Percentiles rank a stretch among this genome's conserved stretches.
These are phyloP conservation scores for Sogatella furcifera DNA, from an alignment of 1,140 invertebrate species.

Conservation along the genomic window DNA sequence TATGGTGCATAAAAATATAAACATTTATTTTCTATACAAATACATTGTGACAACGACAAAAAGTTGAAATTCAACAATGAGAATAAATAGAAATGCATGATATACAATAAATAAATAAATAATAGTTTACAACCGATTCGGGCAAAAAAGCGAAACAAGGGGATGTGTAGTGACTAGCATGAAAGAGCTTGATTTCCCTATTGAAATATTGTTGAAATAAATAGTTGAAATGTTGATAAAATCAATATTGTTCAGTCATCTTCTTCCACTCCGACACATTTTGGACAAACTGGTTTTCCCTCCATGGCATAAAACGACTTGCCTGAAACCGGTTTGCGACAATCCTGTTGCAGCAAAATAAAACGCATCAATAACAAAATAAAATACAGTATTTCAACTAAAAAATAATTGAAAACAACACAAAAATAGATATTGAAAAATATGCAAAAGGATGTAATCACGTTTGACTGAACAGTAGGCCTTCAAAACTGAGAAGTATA, in stretches of 20 bases:
- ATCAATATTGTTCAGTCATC: slow-evolving; percentile 48
- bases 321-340: slow-evolving; percentile 79
- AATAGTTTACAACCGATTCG: too few relatives aligned
- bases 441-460: too few relatives aligned
- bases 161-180: too few relatives aligned
- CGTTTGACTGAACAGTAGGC: too few relatives aligned
- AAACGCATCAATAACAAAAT: slow-evolving; percentile 3
- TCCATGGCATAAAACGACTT: slow-evolving; percentile 94
- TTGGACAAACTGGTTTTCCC: slow-evolving; percentile 80
- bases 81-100: too few relatives aligned
- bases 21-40: too few relatives aligned
- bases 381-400: neutral
- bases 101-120: too few relatives aligned
- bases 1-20: too few relatives aligned
- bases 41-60: too few relatives aligned
- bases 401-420: slow-evolving; percentile 8
- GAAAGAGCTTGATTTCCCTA: neutral
- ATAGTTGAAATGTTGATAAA: neutral
- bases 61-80: too few relatives aligned
- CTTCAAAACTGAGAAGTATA: too few relatives aligned
- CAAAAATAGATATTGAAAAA: neutral
- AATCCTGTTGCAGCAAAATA: slow-evolving; percentile 55
- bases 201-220: neutral
- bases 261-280: slow-evolving; percentile 81
- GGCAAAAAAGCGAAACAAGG: too few relatives aligned